phyloP scores from a whole-genome alignment of 2,113 vertebrate species.

The Anhinga anhinga region DNA sequence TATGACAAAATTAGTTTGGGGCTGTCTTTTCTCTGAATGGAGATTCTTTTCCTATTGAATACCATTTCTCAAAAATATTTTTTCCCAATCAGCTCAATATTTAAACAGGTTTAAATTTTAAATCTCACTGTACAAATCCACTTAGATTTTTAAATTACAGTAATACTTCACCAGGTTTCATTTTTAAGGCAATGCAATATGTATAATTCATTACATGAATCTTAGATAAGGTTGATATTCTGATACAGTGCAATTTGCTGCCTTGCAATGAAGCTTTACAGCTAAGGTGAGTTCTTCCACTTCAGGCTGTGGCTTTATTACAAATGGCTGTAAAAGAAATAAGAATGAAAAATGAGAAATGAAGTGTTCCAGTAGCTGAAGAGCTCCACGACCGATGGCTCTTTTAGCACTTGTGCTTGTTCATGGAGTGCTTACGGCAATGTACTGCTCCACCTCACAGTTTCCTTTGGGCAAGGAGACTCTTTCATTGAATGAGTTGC shows the following conservation, averaged over 20 bases:
- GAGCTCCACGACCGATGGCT: constrained; percentile 12
- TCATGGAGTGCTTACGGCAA: neutral
- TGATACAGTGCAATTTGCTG: constrained; percentile 53
- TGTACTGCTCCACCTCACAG: neutral
- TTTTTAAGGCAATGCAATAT: constrained; percentile 78
- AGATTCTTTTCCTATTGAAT: constrained; percentile 67
- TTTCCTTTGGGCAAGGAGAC: constrained; percentile 1
- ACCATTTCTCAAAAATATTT: constrained; percentile 73
- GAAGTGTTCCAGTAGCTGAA: constrained; percentile 13
- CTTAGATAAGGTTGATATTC: constrained; percentile 69
- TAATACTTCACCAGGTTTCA: constrained; percentile 80
- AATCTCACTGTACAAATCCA: constrained; percentile 75
- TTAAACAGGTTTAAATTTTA: constrained; percentile 83
- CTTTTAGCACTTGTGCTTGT: neutral
- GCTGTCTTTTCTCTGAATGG: constrained; percentile 63
- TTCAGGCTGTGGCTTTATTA: constrained; percentile 46
- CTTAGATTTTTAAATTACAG: constrained; percentile 78
- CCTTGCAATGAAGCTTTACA: constrained; percentile 45
- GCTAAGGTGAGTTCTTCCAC: constrained; percentile 48
- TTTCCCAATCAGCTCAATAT: constrained; percentile 74
- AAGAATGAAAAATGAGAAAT: constrained; percentile 52
- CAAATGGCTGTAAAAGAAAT: constrained; percentile 28
- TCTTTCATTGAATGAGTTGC: neutral
- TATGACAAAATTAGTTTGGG: constrained; percentile 64
- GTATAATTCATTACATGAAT: constrained; percentile 81